Evolutionary conservation across 53 echinoderm and acorn worm genomes (phyloP), one percentile per base, ranked within the genome.

Genomic region (Holothuria scabra): DNA sequence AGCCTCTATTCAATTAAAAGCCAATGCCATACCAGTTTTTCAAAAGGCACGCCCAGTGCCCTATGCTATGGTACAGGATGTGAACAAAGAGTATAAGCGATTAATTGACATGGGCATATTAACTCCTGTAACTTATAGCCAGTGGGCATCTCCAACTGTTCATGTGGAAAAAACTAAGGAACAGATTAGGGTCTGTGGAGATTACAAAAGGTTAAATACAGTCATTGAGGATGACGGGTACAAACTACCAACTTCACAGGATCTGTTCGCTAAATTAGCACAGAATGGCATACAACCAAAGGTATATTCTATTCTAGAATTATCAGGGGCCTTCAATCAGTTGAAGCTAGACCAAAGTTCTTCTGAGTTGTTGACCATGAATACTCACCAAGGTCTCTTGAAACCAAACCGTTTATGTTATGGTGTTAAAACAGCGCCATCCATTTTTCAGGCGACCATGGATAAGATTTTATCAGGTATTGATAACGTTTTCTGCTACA

Each of bases 71-170:
- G 65, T 84, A n/a, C 19, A 63, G 21, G 60, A 55, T 18, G 84
- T 84, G 41, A 66, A 88, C 13, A 74, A 83, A 14, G 65, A 88
- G 66, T 88, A 88, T 76, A 56, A 88, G 3, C 22, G 69, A 76
- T 74, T 88, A 10, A 75, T 84, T 12, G 71, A 65, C 26, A 64
- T 49, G 44, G 84, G 59, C 30, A 74, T 88, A 5, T 37, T 88
- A 0, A 26, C 38, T 3, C 74, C 88, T 69, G 71, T 88, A 22
- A 62, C 59, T 46, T 72, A 83, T 70, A 88, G 83, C 48, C 69
- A 85, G 44, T 85, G 85, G 85, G 74, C 85, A 41, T 85, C 85
- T 23, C 85, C 85, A 34, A 75, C 75, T 60, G 85, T 85, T 19
- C 85, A 85, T 26, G 60, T 85, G 22, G 41, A 37, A 56, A 85